Evolutionary conservation across 1,140 invertebrate species (phyloP), one percentile per base, ranked within the genome.

Genomic region (Drosophila malerkotliana): DNA sequence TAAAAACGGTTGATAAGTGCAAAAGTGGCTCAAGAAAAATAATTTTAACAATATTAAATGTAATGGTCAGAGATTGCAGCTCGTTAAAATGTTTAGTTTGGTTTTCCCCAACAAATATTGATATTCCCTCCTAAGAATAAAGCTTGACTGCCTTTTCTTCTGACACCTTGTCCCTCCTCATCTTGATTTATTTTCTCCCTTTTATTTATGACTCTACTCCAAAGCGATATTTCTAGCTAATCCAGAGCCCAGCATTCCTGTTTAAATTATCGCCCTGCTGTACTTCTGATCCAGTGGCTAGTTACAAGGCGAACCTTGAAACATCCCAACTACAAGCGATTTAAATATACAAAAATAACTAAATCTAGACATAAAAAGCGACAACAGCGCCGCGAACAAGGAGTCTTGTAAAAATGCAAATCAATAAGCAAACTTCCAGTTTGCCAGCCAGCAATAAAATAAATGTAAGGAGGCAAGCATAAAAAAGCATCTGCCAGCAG

Each of bases 331-430:
- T 57, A 77, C 60, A 64, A 59, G 82, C 60, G 77, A 87, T 88
- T 88, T 88, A 89, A 88, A 87, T 89, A 83, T 89, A 89, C 69
- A 67, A 87, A 87, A 83, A 87, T 89, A 89, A 88, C 67, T 67
- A 75, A 72, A 88, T 76, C 53, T 72, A 60, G 75, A 71, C 67
- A 79, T 68, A 77, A 67, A 74, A 68, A 55, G 67, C 32, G 63
- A 69, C 62, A 69, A 68, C 66, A 69, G 66, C n/a, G 15, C 26
- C 18, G 66, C 73, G 72, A 83, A 76, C 71, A 74, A 76, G 75
- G 41, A 75, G 66, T 60, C 84, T 89, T 88, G 79, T 88, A 76
- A 88, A 88, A 88, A 88, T 88, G 83, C 83, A 88, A 88, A 88
- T 88, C 83, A 88, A 88, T 88, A 88, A 88, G 75, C 60, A 82